Percentiles rank a stretch among this genome's conserved stretches.
phyloP scores from a whole-genome alignment of 2,888 invertebrate genomes.

The Dendrolimus houi region DNA sequence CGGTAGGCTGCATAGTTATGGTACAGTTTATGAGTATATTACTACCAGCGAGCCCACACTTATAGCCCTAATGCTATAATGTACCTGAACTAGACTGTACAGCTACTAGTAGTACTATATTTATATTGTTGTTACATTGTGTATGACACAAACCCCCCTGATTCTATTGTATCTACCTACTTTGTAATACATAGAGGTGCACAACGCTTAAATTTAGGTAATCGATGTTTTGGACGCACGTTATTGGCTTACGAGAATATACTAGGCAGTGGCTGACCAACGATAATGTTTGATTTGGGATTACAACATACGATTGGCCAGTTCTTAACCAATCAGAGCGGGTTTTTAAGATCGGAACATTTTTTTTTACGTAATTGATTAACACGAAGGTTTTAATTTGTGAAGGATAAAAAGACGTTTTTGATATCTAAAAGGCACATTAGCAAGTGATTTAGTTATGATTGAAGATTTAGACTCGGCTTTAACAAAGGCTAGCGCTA shows the following conservation, averaged over 20 bases:
- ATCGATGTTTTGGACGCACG: conserved; percentile 7
- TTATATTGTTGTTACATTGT: neutral
- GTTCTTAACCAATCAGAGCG: no score
- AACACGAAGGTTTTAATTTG: no score
- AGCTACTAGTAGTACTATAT: neutral
- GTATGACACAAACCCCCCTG: neutral
- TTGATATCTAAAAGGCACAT: no score
- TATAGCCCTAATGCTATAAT: neutral
- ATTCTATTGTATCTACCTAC: neutral
- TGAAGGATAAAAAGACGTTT: no score
- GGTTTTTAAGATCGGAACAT: no score
- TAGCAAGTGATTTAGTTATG: no score
- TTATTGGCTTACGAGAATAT: neutral
- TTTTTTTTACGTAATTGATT: no score
- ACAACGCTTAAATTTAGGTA: conserved; percentile 12
- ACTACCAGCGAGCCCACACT: conserved; percentile 20
- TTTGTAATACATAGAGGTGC: conserved; percentile 1
- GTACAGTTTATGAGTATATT: conserved; percentile 1
- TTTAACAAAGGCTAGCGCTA: no score
- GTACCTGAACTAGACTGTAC: neutral
- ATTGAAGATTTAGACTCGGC: no score
- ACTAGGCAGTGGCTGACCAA: no score
- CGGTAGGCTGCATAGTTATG: conserved; percentile 37
- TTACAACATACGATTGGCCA: no score
- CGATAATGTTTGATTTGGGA: no score